Evolutionary conservation across 2,113 vertebrate species (phyloP), one percentile per base, ranked within the genome.

Genomic region (Limnothrissa miodon): DNA sequence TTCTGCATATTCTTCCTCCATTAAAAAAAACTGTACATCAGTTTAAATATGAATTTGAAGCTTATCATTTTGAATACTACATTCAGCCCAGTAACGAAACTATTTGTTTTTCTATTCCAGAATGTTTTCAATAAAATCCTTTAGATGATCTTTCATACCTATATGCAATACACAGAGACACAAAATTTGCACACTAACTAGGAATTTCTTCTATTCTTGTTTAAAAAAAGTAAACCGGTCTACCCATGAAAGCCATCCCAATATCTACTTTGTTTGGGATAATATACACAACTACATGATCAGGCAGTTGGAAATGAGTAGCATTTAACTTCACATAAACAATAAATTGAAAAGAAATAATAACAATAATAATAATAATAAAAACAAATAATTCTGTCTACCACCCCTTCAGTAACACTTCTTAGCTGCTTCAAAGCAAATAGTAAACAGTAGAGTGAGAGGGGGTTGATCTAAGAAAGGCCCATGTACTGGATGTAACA

Each of bases 61-160:
- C 8, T 66, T 82, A 66, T 90, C 82, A 87, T 81, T 89, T 90
- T 82, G 42, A 90, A 78, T 62, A 91, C 89, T 93, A 94, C 92
- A 93, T 92, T 93, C 90, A 92, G 87, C 86, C 86, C 86, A 89
- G 88, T 89, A 90, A 90, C 83, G 88, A 85, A 81, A 79, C 87
- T 83, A 87, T 89, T 83, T 81, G 5, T 15, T 85, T 84, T 45
- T 86, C 90, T 78, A 44, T 46, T 56, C 44, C 79, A 66, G 44
- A 66, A 62, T 62, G 21, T 80, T 81, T 66, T 82, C 62, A 39
- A 33, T 82, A 46, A 13, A 62, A 45, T 80, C 45, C 48, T 59
- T 44, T 56, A 59, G 48, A 70, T 45, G 80, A 5, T 82, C 59
- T 83, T 85, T 39, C 78, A 59, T 83, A 82, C 79, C 80, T 83